A percentile compares a stretch with the other conserved stretches of the same genome.
phyloP scores from a whole-genome alignment of 1,140 invertebrate species.

The Drosophila truncata region DNA sequence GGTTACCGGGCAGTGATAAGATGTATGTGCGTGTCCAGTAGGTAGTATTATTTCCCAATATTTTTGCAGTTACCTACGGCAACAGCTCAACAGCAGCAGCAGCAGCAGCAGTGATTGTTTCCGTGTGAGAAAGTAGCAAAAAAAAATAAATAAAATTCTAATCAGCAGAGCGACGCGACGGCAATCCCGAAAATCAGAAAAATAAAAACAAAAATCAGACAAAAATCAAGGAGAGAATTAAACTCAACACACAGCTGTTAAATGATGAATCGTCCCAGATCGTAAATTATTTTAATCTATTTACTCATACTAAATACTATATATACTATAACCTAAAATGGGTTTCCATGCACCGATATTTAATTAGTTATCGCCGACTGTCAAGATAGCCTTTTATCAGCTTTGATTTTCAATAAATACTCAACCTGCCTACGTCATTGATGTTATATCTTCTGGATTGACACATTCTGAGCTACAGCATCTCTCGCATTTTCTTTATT shows the following conservation, averaged over 20 bases:
- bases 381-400: constrained; percentile 27
- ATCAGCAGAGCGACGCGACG: constrained; percentile 15
- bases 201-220: constrained; percentile 6
- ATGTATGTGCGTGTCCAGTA: constrained; percentile 31
- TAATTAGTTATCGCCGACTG: constrained; percentile 39
- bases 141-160: constrained; percentile 1
- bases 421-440: constrained; percentile 21
- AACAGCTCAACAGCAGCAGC: no score
- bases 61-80: constrained; percentile 46
- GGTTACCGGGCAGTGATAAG: constrained; percentile 65
- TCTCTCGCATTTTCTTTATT: no score
- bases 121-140: constrained; percentile 18
- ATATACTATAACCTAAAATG: background rate
- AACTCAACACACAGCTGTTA: background rate
- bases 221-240: background rate
- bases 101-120: constrained; percentile 17
- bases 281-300: constrained; percentile 17
- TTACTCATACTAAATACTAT: constrained; percentile 1
- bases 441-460: background rate
- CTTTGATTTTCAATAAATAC: background rate
- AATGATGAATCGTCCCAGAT: constrained; percentile 7
- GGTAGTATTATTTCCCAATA: constrained; percentile 10
- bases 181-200: constrained; percentile 35
- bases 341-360: constrained; percentile 22
- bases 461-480: constrained; percentile 1